phyloP scores from a whole-genome alignment of 2,113 vertebrate species.

The Ivindomyrus marchei region DNA sequence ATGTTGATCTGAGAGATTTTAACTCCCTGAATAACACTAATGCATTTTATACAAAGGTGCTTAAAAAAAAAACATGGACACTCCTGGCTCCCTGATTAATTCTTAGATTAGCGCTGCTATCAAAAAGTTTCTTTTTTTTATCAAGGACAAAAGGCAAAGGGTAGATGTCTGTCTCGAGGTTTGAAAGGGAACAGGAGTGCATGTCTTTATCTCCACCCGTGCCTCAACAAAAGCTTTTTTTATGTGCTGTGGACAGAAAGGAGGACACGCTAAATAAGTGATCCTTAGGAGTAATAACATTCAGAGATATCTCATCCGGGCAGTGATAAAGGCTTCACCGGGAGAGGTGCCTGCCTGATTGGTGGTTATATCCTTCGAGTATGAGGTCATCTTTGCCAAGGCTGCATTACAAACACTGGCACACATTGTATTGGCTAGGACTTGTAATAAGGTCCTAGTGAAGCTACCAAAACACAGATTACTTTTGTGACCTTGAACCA shows the following conservation, averaged over 20 bases:
- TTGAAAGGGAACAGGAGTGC: not conserved
- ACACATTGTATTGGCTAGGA: not conserved
- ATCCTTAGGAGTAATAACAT: not conserved
- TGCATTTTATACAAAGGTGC: not conserved
- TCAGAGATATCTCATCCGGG: not conserved
- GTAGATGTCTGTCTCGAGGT: not conserved
- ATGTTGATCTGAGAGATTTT: not conserved
- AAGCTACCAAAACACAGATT: not conserved
- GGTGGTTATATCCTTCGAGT: not conserved
- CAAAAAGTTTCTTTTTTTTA: not conserved
- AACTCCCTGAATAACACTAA: not conserved
- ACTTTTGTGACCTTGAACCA: not conserved
- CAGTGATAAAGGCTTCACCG: not conserved
- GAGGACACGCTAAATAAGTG: constrained; percentile 16
- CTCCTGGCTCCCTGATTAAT: not conserved
- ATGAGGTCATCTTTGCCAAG: not conserved
- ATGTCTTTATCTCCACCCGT: not conserved
- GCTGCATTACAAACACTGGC: not conserved
- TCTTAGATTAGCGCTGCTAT: not conserved
- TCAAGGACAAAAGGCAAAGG: not conserved
- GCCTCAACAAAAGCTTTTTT: constrained; percentile 16
- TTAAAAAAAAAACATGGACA: not conserved
- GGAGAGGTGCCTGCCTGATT: not conserved
- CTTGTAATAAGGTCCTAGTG: not conserved
- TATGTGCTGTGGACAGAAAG: not conserved